Conservation (phyloP, 2,797 vertebrate genomes). For the Melopsittacus undulatus region DNA sequence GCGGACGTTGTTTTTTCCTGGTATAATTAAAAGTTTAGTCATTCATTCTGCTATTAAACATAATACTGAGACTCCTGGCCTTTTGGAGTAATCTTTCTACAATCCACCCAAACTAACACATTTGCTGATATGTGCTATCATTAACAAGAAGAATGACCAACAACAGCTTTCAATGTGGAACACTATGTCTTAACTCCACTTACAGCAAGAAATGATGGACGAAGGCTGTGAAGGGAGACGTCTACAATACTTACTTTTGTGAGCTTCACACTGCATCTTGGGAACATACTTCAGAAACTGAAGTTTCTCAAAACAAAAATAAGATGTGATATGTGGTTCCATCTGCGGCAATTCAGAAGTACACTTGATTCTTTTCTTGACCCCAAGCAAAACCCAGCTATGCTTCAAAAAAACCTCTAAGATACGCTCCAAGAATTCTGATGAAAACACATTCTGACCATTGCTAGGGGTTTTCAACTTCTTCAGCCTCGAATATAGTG, state of each 20-base stretch:
- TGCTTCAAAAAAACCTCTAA: neutral
- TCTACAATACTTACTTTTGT: neutral
- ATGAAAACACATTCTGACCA: neutral
- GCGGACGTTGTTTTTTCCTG: neutral
- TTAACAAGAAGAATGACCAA: neutral
- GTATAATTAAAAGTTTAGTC: neutral
- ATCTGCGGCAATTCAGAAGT: neutral
- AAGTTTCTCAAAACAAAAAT: neutral
- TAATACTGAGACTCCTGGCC: rapidly evolving
- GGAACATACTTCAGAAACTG: neutral
- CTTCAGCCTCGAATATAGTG: neutral
- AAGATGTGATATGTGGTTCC: neutral
- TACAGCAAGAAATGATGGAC: neutral
- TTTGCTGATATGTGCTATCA: neutral
- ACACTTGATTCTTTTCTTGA: neutral
- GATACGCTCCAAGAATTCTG: neutral
- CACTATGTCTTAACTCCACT: neutral
- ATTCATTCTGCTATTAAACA: neutral
- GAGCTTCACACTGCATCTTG: neutral
- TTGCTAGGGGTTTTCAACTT: neutral
- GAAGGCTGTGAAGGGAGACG: neutral
- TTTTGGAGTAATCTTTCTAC: neutral
- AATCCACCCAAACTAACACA: neutral
- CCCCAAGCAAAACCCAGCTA: neutral
- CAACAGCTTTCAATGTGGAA: neutral